Evolutionary conservation across 2,797 vertebrate species (phyloP), one percentile per base, ranked within the genome.

Genomic region (Clarias fuscus): DNA sequence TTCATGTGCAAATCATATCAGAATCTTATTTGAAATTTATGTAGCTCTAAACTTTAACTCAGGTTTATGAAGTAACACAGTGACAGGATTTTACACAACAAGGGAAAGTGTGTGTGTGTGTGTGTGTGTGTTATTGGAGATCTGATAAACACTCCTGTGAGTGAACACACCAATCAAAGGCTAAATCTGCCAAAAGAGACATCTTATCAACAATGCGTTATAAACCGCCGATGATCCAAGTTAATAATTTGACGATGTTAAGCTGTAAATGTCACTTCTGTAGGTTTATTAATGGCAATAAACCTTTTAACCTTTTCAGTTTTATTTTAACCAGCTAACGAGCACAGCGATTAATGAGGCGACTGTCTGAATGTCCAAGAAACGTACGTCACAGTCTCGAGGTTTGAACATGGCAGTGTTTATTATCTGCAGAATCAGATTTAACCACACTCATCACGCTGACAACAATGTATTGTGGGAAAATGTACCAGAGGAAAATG

Each of bases 91-190:
- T 78, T 56, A 33, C 18, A 58, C 18, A 78, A 10, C 10, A 0
- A 78, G 17, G 58, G 56, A 61, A 78, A 61, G 56, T 61, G 27
- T 75, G 27, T 78, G 48, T 6, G 13, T 75, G 75, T 58, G 48
- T 6, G 13, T 75, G 75, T 58, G 33, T 78, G 33, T 80, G 33
- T 77, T 77, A 78, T 78, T 59, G 30, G n/a, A 58, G 75, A 53
- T 77, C 53, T 64, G 13, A 62, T 61, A 79, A 79, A 79, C 58
- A 79, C 48, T 30, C 7, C 73, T 59, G 27, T 33, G 30, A 22
- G 56, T 59, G 56, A 78, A 33, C 13, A 20, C 33, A 64, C 37
- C 59, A 64, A 64, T 1, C 58, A 27, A 17, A 77, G 8, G 15
- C 30, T 80, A n/a, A 62, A 64, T 61, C 61, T 65, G 20, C 24